These are phyloP conservation scores for Nomada lathburiana DNA, from an alignment of 2,888 invertebrate genomes.

Conservation along the genomic window DNA sequence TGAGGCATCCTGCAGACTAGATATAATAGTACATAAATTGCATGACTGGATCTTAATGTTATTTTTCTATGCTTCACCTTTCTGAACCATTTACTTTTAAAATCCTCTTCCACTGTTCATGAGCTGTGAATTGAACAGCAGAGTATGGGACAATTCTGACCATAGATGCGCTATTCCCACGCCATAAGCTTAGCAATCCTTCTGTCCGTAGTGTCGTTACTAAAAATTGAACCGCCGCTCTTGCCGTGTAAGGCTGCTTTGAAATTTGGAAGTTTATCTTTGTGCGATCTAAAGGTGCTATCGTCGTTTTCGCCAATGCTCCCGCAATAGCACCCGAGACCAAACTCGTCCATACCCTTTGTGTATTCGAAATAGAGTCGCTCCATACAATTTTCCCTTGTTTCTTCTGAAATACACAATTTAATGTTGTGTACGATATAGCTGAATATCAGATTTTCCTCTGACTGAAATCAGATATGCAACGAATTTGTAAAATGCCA, in stretches of 20 bases:
- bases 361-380: slow-evolving; percentile 84
- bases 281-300: slow-evolving; percentile 98
- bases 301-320: slow-evolving; percentile 96
- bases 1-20: too few relatives aligned
- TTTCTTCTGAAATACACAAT: slow-evolving; percentile 57
- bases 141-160: slow-evolving; percentile 98
- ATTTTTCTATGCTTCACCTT: slow-evolving; percentile 82
- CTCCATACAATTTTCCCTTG: slow-evolving; percentile 31
- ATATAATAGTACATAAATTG: too few relatives aligned
- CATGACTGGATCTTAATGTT: too few relatives aligned
- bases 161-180: slow-evolving; percentile 99
- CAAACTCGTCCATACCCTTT: slow-evolving; percentile 92
- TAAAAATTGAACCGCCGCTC: slow-evolving; percentile 90
- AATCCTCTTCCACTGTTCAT: slow-evolving; percentile 97
- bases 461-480: slow-evolving; percentile 37
- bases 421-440: slow-evolving; percentile 41
- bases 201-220: slow-evolving; percentile 89
- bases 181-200: slow-evolving; percentile 95
- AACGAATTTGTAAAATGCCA: slow-evolving; percentile 21
- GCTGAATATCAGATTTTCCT: slow-evolving; percentile 43
- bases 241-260: slow-evolving; percentile 90
- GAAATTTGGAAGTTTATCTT: slow-evolving; percentile 99
- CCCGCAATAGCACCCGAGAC: slow-evolving; percentile 97
- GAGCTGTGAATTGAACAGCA: slow-evolving; percentile 98
- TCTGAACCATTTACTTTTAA: slow-evolving; percentile 89